Evolutionary conservation across 2,888 invertebrate genomes (phyloP).

Genomic region (Euclidia mi): DNA sequence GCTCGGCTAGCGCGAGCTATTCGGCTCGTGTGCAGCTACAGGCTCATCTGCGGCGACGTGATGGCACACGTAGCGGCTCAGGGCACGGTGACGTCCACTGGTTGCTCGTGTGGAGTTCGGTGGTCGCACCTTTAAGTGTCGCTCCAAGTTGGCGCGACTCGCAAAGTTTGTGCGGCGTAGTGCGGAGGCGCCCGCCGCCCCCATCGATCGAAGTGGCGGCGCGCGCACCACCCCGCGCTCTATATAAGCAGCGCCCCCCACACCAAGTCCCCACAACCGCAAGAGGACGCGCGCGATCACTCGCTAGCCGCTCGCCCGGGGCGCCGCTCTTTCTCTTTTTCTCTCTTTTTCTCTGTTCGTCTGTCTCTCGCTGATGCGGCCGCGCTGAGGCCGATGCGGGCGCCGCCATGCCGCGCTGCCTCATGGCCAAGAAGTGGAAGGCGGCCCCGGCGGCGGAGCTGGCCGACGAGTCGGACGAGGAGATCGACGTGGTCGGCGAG

Average conservation of each 20-base stretch:
- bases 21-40: constrained; percentile 18
- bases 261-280: constrained; percentile 88
- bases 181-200: constrained; percentile 65
- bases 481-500: constrained; percentile 96
- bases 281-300: constrained; percentile 89
- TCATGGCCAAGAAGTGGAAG: constrained; percentile 99
- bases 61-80: constrained; percentile 43
- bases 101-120: constrained; percentile 75
- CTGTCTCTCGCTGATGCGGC: constrained; percentile 88
- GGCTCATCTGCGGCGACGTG: constrained; percentile 30
- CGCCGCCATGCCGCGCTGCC: constrained; percentile 97
- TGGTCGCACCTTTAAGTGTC: constrained; percentile 72
- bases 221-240: constrained; percentile 79
- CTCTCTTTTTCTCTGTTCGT: constrained; percentile 89
- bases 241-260: constrained; percentile 86
- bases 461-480: constrained; percentile 93
- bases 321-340: constrained; percentile 89
- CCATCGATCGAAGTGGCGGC: constrained; percentile 82
- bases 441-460: constrained; percentile 90
- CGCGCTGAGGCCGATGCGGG: constrained; percentile 89
- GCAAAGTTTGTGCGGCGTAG: constrained; percentile 78
- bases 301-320: constrained; percentile 87
- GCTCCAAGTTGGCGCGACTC: constrained; percentile 76
- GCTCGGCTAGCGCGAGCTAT: constrained; percentile 13
- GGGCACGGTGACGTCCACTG: constrained; percentile 72